A percentile compares a stretch with the other conserved stretches of the same genome.
Conservation (phyloP, 2,797 vertebrate species). For the Megalops cyprinoides region DNA sequence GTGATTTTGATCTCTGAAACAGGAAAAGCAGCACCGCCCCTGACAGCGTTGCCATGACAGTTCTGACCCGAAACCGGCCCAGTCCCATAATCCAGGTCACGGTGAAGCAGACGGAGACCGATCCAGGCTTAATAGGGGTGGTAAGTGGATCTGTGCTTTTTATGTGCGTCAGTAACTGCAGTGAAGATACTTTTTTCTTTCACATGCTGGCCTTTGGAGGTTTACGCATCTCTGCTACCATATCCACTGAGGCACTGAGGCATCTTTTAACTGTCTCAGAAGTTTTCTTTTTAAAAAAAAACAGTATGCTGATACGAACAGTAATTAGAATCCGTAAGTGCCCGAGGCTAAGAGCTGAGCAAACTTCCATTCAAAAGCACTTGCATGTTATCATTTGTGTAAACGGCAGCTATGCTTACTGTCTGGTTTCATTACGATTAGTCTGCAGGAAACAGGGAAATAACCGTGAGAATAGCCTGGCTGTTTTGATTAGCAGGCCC, state of each 20-base stretch:
- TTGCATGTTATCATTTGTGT: background rate
- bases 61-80: constrained; percentile 68
- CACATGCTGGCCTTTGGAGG: background rate
- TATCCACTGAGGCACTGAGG: too few relatives aligned
- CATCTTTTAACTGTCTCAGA: too few relatives aligned
- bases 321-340: background rate
- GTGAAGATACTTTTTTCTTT: too few relatives aligned
- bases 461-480: background rate
- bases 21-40: constrained; percentile 79
- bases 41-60: constrained; percentile 72
- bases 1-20: constrained; percentile 8
- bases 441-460: background rate
- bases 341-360: background rate
- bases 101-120: constrained; percentile 76
- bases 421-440: background rate
- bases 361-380: background rate
- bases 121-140: constrained; percentile 77
- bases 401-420: background rate
- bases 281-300: too few relatives aligned
- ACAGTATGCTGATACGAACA: background rate
- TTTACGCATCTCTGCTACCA: background rate
- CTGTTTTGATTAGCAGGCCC: background rate
- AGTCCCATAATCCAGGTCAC: constrained; percentile 84
- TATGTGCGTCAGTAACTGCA: too few relatives aligned
- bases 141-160: constrained; percentile 54